phyloP scores from a whole-genome alignment of 1,140 invertebrate genomes.

The Heliothis subflexa region DNA sequence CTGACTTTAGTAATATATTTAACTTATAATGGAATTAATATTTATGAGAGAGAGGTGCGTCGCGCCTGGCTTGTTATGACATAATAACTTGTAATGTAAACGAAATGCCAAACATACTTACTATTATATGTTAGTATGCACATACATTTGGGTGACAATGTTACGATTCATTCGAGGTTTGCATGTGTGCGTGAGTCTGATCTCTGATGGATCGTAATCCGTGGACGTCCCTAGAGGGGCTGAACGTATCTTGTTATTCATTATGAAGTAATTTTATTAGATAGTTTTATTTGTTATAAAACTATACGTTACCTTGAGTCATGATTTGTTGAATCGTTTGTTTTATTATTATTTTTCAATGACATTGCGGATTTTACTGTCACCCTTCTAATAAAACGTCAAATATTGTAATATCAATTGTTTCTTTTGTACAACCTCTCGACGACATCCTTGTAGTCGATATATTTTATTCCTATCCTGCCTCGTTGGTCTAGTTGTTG shows the following conservation, averaged over 20 bases:
- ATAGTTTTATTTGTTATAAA: slow-evolving; percentile 83
- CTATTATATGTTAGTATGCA: slow-evolving; percentile 61
- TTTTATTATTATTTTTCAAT: slow-evolving; percentile 84
- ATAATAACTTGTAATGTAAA: slow-evolving; percentile 59
- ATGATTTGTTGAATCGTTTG: slow-evolving; percentile 85
- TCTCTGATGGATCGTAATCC: slow-evolving; percentile 50
- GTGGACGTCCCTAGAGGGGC: not conserved
- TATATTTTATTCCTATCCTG: too few species aligned
- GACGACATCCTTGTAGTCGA: too few species aligned
- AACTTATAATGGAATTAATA: slow-evolving; percentile 71
- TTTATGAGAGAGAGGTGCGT: slow-evolving; percentile 43
- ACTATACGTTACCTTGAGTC: slow-evolving; percentile 85
- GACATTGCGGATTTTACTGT: slow-evolving; percentile 83
- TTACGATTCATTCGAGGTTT: slow-evolving; percentile 60
- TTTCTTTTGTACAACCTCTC: slow-evolving; percentile 63
- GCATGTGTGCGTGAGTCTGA: slow-evolving; percentile 35
- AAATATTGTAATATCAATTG: slow-evolving; percentile 78
- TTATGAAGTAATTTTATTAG: slow-evolving; percentile 80
- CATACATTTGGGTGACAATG: slow-evolving; percentile 64
- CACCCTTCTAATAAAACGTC: slow-evolving; percentile 84
- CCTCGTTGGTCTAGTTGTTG: too few species aligned
- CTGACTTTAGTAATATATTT: slow-evolving; percentile 73
- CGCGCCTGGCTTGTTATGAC: slow-evolving; percentile 51
- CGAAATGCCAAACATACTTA: slow-evolving; percentile 75
- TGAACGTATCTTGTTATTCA: slow-evolving; percentile 71